phyloP scores from a whole-genome alignment of 2,113 vertebrate species.

The Corythornis madagascariensis region DNA sequence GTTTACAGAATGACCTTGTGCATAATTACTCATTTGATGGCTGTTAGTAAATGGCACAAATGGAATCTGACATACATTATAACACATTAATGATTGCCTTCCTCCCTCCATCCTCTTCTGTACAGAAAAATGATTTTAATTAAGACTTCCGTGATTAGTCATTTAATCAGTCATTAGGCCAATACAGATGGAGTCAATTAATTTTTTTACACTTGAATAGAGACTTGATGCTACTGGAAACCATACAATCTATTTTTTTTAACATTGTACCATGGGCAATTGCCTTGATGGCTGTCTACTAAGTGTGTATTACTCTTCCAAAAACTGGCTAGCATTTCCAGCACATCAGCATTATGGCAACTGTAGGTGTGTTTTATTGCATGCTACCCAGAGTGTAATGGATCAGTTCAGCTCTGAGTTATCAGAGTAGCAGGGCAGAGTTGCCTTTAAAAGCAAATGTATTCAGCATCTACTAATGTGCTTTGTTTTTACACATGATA shows the following conservation, averaged over 20 bases:
- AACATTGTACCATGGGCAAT: constrained; percentile 2
- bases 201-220: constrained; percentile 73
- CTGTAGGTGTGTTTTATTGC: not conserved
- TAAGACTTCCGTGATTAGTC: constrained; percentile 79
- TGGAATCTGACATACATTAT: constrained; percentile 53
- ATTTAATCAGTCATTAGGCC: constrained; percentile 80
- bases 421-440: not conserved
- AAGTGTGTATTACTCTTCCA: not conserved
- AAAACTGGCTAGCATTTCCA: not conserved
- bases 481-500: not conserved
- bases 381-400: not conserved
- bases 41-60: constrained; percentile 60
- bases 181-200: constrained; percentile 77
- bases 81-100: constrained; percentile 62
- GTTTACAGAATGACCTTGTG: constrained; percentile 59
- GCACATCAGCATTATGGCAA: not conserved
- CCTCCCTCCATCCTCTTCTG: constrained; percentile 59
- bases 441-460: not conserved
- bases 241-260: constrained; percentile 8
- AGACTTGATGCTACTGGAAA: constrained; percentile 62
- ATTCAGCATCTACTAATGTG: not conserved
- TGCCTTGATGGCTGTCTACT: not conserved
- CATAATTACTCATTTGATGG: constrained; percentile 49
- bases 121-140: constrained; percentile 75
- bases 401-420: not conserved